Percentiles rank a stretch among this genome's conserved stretches.
Evolutionary conservation across 2,113 vertebrate genomes (phyloP).

Genomic region (Oncorhynchus tshawytscha): DNA sequence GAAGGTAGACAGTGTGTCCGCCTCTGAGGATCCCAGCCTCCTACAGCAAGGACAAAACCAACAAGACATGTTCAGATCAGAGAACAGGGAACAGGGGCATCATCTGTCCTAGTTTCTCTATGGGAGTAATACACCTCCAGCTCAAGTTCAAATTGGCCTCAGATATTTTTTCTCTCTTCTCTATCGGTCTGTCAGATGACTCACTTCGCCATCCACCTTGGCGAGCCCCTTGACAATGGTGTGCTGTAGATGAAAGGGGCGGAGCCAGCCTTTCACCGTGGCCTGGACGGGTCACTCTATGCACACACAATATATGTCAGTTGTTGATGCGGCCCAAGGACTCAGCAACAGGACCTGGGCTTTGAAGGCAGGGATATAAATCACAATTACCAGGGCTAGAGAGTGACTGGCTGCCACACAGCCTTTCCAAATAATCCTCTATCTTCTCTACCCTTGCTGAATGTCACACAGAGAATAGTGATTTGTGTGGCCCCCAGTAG

Average conservation of each 20-base stretch:
- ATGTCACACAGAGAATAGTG: constrained; percentile 71
- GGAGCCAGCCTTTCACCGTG: constrained; percentile 30
- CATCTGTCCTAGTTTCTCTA: constrained; percentile 57
- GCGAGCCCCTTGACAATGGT: constrained; percentile 4
- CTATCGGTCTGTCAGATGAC: constrained; percentile 22
- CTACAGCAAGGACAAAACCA: constrained; percentile 71
- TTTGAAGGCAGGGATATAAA: constrained; percentile 67
- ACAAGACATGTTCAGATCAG: constrained; percentile 43
- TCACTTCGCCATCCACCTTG: constrained; percentile 18
- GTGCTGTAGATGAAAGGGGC: constrained; percentile 36
- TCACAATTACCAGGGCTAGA: constrained; percentile 72
- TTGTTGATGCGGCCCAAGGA: constrained; percentile 51
- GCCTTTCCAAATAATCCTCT: constrained; percentile 57
- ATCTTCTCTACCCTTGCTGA: constrained; percentile 62
- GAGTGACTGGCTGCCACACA: constrained; percentile 53
- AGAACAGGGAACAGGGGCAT: constrained; percentile 50
- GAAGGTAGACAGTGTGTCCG: neutral
- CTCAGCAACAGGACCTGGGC: constrained; percentile 47
- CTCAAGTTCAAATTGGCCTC: constrained; percentile 26
- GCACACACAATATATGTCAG: constrained; percentile 61
- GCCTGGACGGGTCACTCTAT: constrained; percentile 52
- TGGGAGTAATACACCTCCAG: constrained; percentile 25
- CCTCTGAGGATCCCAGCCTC: constrained; percentile 52
- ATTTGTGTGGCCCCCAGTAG: constrained; percentile 55
- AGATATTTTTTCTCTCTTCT: constrained; percentile 6